Conservation (phyloP, 1,140 invertebrate genomes). For the Conus betulinus region DNA sequence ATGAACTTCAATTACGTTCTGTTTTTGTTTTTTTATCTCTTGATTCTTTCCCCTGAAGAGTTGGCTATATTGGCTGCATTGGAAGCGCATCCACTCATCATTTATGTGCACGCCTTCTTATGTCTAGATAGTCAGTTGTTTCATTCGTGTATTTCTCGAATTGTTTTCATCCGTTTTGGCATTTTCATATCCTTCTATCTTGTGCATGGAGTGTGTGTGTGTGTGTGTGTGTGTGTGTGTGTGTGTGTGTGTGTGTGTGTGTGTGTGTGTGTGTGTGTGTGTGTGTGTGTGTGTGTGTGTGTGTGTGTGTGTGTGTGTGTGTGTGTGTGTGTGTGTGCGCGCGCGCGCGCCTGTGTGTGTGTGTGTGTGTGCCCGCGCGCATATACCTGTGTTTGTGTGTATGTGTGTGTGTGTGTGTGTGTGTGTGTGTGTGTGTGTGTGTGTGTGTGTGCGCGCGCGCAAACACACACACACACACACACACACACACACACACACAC, state of each 20-base stretch:
- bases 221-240: no score
- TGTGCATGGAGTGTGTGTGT: neutral
- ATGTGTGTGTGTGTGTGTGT: neutral
- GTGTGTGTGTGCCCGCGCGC: neutral
- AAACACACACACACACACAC: neutral
- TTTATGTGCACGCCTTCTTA: no score
- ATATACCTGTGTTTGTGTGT: neutral
- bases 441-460: neutral
- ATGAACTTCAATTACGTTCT: no score
- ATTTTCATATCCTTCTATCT: no score
- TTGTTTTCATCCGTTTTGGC: no score
- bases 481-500: no score
- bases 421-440: neutral
- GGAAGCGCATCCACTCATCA: no score
- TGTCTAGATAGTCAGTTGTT: no score
- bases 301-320: neutral
- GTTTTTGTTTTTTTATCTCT: no score
- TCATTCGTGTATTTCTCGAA: no score
- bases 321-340: neutral
- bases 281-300: constrained; percentile 10
- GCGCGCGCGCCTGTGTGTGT: neutral
- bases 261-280: constrained; percentile 6
- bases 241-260: neutral
- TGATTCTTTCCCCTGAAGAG: no score
- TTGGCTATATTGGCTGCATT: no score